Conservation (phyloP, 23 tunicate species). For the Styela clava region DNA sequence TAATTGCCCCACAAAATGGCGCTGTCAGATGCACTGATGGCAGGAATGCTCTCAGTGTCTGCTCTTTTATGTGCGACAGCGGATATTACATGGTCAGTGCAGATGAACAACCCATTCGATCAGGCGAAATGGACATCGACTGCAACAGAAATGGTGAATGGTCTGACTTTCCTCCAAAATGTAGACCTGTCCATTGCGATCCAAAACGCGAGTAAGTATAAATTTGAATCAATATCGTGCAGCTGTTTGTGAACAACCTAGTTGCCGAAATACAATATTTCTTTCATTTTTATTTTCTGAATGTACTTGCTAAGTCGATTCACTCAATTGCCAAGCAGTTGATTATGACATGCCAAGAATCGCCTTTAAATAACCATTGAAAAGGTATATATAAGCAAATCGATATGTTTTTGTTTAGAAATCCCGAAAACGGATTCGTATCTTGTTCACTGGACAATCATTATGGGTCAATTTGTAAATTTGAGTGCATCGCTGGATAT, state of each 20-base stretch:
- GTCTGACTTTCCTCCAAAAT: constrained; percentile 15
- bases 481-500: constrained; percentile 41
- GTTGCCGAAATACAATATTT: no score
- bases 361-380: no score
- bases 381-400: no score
- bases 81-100: constrained; percentile 27
- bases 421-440: constrained; percentile 28
- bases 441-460: constrained; percentile 24
- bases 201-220: constrained; percentile 15
- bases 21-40: constrained; percentile 33
- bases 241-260: no score
- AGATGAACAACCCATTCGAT: not conserved
- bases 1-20: constrained; percentile 36
- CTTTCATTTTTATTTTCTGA: no score
- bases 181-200: constrained; percentile 3
- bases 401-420: no score
- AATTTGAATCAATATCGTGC: not conserved
- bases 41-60: constrained; percentile 25
- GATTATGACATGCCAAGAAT: no score
- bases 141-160: constrained; percentile 1
- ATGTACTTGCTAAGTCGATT: no score
- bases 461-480: constrained; percentile 15
- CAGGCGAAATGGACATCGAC: not conserved
- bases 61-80: constrained; percentile 18
- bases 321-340: no score